These are phyloP conservation scores for Paracanthobrama guichenoti DNA, from an alignment of 2,113 vertebrate genomes.

Conservation along the genomic window DNA sequence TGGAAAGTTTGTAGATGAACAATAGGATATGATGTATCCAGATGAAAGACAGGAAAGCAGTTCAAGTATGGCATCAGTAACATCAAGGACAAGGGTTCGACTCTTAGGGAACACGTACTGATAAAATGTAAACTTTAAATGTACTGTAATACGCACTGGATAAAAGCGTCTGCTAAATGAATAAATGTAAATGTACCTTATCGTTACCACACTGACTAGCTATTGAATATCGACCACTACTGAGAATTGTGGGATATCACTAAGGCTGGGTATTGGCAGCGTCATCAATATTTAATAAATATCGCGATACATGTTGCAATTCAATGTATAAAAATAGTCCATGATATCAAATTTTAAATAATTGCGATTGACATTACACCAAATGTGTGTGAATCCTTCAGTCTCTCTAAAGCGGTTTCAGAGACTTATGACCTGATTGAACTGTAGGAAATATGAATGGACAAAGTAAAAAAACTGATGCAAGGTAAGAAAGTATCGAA, in stretches of 20 bases:
- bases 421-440: background rate
- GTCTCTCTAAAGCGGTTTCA: background rate
- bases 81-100: background rate
- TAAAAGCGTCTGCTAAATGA: background rate
- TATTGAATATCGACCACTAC: background rate
- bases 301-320: background rate
- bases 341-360: background rate
- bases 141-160: background rate
- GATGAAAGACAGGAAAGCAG: background rate
- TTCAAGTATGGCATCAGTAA: background rate
- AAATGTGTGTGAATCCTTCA: background rate
- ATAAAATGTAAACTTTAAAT: conserved; percentile 7
- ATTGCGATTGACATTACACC: background rate
- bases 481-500: background rate
- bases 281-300: too few species aligned
- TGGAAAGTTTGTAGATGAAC: conserved; percentile 7
- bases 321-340: background rate
- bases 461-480: background rate
- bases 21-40: background rate
- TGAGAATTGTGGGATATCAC: background rate
- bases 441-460: background rate
- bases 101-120: background rate
- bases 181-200: background rate
- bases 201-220: background rate
- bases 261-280: background rate